Percentiles rank a stretch among this genome's conserved stretches.
Conservation (phyloP, 1,140 invertebrate species). For the Calliopsis andreniformis region DNA sequence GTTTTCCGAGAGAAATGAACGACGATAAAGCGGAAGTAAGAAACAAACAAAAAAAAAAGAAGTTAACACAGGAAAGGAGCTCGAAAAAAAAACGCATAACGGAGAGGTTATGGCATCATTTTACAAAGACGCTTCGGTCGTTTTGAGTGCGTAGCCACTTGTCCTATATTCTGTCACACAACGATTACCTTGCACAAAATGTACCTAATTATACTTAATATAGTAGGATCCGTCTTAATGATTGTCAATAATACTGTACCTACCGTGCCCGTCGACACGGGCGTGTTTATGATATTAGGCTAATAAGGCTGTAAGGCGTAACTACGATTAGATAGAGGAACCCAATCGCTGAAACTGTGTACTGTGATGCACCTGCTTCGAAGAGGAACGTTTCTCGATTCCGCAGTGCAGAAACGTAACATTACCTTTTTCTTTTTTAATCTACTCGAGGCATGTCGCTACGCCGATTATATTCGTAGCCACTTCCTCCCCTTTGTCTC, state of each 20-base stretch:
- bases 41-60: slow-evolving; percentile 2
- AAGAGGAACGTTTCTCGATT: slow-evolving; percentile 11
- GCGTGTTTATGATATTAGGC: slow-evolving; percentile 51
- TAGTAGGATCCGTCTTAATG: slow-evolving; percentile 76
- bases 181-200: slow-evolving; percentile 77
- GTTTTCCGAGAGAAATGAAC: slow-evolving; percentile 23
- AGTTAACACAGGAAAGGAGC: background rate
- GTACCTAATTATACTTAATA: slow-evolving; percentile 75
- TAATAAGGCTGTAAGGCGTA: slow-evolving; percentile 68
- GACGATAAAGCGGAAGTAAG: background rate
- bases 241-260: slow-evolving; percentile 78
- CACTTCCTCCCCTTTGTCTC: background rate
- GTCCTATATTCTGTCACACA: slow-evolving; percentile 72
- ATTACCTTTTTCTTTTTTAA: background rate
- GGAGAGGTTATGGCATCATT: slow-evolving; percentile 48
- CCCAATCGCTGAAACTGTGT: slow-evolving; percentile 39
- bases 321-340: slow-evolving; percentile 63
- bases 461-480: background rate
- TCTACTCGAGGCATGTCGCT: background rate
- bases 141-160: slow-evolving; percentile 65
- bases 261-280: slow-evolving; percentile 59
- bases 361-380: slow-evolving; percentile 56
- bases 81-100: slow-evolving; percentile 20
- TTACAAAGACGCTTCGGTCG: slow-evolving; percentile 65
- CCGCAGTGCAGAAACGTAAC: background rate